phyloP scores from a whole-genome alignment of 2,888 invertebrate species.

The Chrysolina americana region DNA sequence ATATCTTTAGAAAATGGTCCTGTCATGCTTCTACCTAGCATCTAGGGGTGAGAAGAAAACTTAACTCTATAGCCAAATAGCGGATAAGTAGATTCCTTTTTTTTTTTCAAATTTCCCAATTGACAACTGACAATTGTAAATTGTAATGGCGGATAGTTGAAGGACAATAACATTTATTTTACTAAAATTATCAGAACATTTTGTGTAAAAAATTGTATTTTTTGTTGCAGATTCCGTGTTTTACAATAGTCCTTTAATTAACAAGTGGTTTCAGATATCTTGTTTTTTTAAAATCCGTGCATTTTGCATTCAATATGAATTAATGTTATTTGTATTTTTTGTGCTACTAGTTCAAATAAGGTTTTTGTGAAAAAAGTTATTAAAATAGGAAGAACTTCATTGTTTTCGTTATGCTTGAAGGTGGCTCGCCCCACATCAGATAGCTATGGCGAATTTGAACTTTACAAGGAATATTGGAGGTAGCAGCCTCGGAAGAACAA shows the following conservation, averaged over 20 bases:
- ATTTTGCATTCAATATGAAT: conserved; percentile 59
- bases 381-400: conserved; percentile 48
- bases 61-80: not conserved
- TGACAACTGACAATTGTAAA: conserved; percentile 50
- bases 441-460: conserved; percentile 95
- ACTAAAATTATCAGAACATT: conserved; percentile 61
- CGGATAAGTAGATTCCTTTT: not conserved
- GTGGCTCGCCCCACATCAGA: conserved; percentile 62
- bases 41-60: not conserved
- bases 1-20: no score
- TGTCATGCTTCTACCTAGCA: not conserved
- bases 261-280: conserved; percentile 54
- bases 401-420: conserved; percentile 66
- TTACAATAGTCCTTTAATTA: conserved; percentile 42
- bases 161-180: conserved; percentile 69
- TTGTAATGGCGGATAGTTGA: conserved; percentile 69
- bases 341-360: conserved; percentile 58
- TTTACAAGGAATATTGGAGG: conserved; percentile 92
- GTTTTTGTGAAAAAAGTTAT: conserved; percentile 51
- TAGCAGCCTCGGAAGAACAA: conserved; percentile 78
- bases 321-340: conserved; percentile 64
- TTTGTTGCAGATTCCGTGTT: conserved; percentile 37
- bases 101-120: not conserved
- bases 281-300: conserved; percentile 54
- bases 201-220: conserved; percentile 56